Conservation (phyloP, 2,113 vertebrate genomes). For the Electrona antarctica region DNA sequence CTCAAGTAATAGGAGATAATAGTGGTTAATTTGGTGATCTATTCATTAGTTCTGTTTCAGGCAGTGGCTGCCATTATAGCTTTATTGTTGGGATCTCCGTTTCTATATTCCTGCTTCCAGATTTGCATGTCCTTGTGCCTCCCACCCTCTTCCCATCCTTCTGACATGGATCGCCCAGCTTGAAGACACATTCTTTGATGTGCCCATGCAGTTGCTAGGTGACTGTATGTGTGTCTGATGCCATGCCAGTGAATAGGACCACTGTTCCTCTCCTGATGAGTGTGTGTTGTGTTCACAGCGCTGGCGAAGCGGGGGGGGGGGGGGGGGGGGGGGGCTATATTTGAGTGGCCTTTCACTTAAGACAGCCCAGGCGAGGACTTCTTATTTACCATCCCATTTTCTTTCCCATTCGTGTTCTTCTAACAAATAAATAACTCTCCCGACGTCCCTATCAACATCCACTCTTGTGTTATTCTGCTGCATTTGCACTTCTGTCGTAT, state of each 20-base stretch:
- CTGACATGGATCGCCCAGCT: conserved; percentile 23
- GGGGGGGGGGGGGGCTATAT: conserved; percentile 40
- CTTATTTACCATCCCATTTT: neutral
- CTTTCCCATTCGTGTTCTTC: neutral
- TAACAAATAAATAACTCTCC: conserved; percentile 17
- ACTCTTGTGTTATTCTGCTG: conserved; percentile 3
- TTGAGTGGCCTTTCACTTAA: conserved; percentile 47
- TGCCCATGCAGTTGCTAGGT: conserved; percentile 67
- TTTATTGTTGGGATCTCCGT: neutral
- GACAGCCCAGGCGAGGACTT: neutral
- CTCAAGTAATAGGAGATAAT: too few species aligned
- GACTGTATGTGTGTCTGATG: conserved; percentile 32
- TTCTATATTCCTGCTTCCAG: neutral
- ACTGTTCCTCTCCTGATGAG: conserved; percentile 62
- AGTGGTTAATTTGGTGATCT: too few species aligned
- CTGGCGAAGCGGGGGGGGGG: conserved; percentile 47
- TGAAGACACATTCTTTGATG: conserved; percentile 58
- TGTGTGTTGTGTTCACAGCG: conserved; percentile 58
- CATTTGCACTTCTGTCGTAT: conserved; percentile 37
- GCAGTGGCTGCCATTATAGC: conserved; percentile 3
- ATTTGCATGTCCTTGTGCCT: neutral
- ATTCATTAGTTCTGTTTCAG: conserved; percentile 1
- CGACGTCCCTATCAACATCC: neutral
- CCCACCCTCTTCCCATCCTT: conserved; percentile 11
- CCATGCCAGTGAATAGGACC: conserved; percentile 64